Evolutionary conservation across 2,797 vertebrate species (phyloP).

Genomic region (Sarcoramphus papa): DNA sequence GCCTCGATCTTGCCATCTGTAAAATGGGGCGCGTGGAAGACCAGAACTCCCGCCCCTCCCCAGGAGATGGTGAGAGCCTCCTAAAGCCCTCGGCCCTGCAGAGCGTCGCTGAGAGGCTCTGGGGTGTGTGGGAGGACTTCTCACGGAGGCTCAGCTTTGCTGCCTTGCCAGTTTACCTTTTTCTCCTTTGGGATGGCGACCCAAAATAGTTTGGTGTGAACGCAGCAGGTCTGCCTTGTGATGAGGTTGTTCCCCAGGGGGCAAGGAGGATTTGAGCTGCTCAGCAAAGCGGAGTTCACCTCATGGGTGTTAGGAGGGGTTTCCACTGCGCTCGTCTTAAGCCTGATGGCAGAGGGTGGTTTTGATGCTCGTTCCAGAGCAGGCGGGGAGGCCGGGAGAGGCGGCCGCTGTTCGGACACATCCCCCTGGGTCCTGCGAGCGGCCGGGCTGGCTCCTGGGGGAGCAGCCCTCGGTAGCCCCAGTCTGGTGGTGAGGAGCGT

Average conservation of each 20-base stretch:
- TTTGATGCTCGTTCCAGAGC: accelerated
- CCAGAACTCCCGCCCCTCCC: background rate
- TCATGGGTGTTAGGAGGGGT: background rate
- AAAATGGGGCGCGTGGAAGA: background rate
- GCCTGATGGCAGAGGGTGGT: background rate
- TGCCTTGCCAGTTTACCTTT: background rate
- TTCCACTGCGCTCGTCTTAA: background rate
- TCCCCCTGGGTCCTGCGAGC: background rate
- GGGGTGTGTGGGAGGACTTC: background rate
- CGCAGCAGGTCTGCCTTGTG: background rate
- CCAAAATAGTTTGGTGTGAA: background rate
- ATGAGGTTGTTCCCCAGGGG: background rate
- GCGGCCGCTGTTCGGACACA: accelerated
- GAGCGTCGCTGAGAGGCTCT: background rate
- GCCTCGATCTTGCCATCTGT: background rate
- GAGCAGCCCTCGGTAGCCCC: background rate
- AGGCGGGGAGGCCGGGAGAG: background rate
- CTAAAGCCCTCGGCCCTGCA: accelerated
- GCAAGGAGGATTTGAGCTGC: background rate
- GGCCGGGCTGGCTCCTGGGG: background rate
- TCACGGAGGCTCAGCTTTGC: background rate
- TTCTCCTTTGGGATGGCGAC: background rate
- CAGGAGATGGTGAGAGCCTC: background rate
- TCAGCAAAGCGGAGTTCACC: background rate
- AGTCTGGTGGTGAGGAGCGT: accelerated